Base-by-base conservation (phyloP, 2,113 vertebrate species). In the Mormoops blainvillei region DNA sequence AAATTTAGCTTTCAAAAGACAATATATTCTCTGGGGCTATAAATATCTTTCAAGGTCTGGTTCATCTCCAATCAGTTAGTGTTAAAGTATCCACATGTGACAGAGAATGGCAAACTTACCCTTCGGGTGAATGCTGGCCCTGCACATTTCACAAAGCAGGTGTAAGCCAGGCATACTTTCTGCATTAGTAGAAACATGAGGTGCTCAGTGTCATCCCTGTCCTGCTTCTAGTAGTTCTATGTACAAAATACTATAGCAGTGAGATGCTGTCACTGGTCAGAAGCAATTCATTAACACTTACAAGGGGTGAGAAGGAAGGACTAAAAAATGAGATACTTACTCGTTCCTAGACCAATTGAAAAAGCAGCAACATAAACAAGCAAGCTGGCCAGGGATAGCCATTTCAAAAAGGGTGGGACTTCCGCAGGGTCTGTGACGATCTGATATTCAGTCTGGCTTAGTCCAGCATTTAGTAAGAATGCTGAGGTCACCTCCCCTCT, bases 321-420 rank as follows among this genome's bases (percentile, higher is more conserved):
- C 78, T 50, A 76, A 84, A 87, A 50, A 90, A 83, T 26, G 0
- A 97, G 97, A 92, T 91, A 98, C 99, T 99, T 99, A 99, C 99
- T 99, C 98, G 99, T 99, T 97, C 99, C 99, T 70, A 99, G 99
- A 97, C 99, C 99, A 97, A 99, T 98, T 89, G 99, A 99, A 98
- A 99, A 99, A 70, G 99, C 99, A 91, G 99, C 99, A 86, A 99
- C 98, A 76, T 99, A 99, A 86, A 99, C 97, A 97, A 99, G 99
- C 90, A 99, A 98, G 95, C 99, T 99, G 98, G 98, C 98, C 95
- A 99, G 96, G 0, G 99, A 99, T 2, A 99, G 98, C 99, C 99
- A 99, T 97, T 99, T 99, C 96, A 99, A 97, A 74, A 98, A 97
- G n/a, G 97, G n/a, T 0, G 99, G 98, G 70, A 98, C 89, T 4